Conservation (phyloP, 1,140 invertebrate genomes). For the Grapholita molesta region DNA sequence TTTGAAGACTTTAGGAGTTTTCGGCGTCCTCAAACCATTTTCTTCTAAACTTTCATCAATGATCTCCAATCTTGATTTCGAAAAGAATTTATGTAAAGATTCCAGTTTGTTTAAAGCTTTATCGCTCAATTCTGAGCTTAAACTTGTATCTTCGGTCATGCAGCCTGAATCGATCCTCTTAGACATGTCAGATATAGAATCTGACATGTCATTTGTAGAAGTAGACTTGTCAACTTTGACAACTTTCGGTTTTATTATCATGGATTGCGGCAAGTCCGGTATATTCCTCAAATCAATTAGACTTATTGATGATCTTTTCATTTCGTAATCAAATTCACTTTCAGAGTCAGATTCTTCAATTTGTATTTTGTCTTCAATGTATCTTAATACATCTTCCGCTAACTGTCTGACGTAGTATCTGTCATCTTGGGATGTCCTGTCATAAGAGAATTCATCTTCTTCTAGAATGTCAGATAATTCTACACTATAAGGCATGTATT, state of each 20-base stretch:
- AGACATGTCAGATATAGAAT: conserved; percentile 53
- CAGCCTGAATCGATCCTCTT: conserved; percentile 55
- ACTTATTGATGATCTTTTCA: conserved; percentile 57
- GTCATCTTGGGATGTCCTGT: background rate
- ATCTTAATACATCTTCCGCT: conserved; percentile 46
- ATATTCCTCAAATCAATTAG: conserved; percentile 67
- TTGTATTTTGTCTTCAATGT: conserved; percentile 58
- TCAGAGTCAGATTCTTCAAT: conserved; percentile 39
- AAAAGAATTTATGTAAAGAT: conserved; percentile 65
- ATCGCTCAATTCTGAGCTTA: conserved; percentile 54
- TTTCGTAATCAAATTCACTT: conserved; percentile 53
- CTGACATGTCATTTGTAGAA: conserved; percentile 64
- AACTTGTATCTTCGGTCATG: conserved; percentile 60
- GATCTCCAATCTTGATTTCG: conserved; percentile 62
- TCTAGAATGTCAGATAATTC: conserved; percentile 69
- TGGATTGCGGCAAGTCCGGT: conserved; percentile 63
- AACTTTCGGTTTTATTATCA: conserved; percentile 63
- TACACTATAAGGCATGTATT: conserved; percentile 56
- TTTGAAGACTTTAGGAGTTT: conserved; percentile 37
- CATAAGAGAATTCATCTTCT: conserved; percentile 66
- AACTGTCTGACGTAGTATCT: conserved; percentile 44
- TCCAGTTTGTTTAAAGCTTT: conserved; percentile 65
- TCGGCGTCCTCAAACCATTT: conserved; percentile 43
- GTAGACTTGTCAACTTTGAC: conserved; percentile 60
- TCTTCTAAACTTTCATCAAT: conserved; percentile 67